A percentile compares a stretch with the other conserved stretches of the same genome.
Evolutionary conservation across 2,113 vertebrate species (phyloP).

Genomic region (Naja naja): DNA sequence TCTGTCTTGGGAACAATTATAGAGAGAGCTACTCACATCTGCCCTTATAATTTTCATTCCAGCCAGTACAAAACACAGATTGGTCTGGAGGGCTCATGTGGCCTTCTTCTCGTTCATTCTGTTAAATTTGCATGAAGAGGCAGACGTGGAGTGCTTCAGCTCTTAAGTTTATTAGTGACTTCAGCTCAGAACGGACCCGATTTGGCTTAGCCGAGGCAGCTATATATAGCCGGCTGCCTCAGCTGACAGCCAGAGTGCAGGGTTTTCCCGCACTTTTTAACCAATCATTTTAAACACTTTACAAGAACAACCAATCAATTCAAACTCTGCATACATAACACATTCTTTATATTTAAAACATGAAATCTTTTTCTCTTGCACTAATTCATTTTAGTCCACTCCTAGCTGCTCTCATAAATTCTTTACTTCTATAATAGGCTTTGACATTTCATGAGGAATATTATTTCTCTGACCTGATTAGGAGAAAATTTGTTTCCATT

Average conservation of each 20-base stretch:
- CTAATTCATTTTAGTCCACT: neutral
- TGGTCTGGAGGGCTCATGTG: neutral
- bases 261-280: too few species aligned
- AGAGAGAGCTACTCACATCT: conserved; percentile 3
- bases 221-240: too few species aligned
- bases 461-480: neutral
- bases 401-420: neutral
- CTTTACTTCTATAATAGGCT: neutral
- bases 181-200: too few species aligned
- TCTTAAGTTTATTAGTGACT: too few species aligned
- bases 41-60: conserved; percentile 10
- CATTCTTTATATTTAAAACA: conserved; percentile 1
- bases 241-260: too few species aligned
- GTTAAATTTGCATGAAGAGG: too few species aligned
- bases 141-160: too few species aligned
- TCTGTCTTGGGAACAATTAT: conserved; percentile 8
- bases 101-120: neutral
- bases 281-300: too few species aligned
- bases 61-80: conserved; percentile 7
- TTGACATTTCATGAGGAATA: neutral
- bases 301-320: too few species aligned
- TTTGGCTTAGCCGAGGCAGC: too few species aligned
- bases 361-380: neutral
- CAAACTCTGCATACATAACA: too few species aligned
- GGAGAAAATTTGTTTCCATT: neutral